phyloP scores from a whole-genome alignment of 30 jellyfish, hydroid and myxozoan species.

The Aurelia coerulea region DNA sequence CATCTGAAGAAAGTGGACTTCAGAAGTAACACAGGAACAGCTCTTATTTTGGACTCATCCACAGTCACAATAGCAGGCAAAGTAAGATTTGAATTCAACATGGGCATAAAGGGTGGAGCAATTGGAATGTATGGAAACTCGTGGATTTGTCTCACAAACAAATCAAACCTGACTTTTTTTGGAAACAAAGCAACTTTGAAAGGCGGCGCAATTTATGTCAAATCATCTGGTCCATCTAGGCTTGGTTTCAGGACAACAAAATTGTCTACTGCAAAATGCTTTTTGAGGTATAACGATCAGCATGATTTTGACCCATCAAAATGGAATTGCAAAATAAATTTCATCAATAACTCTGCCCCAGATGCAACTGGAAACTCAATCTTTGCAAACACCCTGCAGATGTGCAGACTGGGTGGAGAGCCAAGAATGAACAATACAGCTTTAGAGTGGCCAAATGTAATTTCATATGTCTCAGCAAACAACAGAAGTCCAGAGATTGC shows the following conservation, averaged over 20 bases:
- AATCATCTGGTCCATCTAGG: conserved; percentile 68
- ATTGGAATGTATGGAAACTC: conserved; percentile 80
- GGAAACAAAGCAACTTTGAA: conserved; percentile 57
- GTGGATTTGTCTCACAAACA: conserved; percentile 39
- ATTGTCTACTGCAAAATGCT: conserved; percentile 59
- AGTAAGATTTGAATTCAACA: conserved; percentile 39
- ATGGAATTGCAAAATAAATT: conserved; percentile 65
- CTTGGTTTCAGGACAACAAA: conserved; percentile 77
- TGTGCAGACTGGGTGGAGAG: conserved; percentile 70
- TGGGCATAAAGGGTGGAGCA: conserved; percentile 88
- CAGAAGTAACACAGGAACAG: conserved; percentile 54
- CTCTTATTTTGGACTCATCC: conserved; percentile 75
- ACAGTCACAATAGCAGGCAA: conserved; percentile 29
- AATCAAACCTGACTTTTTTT: conserved; percentile 24
- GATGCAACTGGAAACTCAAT: conserved; percentile 79
- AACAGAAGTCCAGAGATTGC: conserved; percentile 67
- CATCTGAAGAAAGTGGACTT: conserved; percentile 16
- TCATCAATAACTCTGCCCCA: conserved; percentile 83
- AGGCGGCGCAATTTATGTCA: conserved; percentile 85
- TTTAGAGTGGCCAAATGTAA: conserved; percentile 66
- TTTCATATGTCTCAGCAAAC: neutral
- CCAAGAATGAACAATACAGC: conserved; percentile 57
- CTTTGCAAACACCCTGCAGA: conserved; percentile 76
- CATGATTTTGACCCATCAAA: conserved; percentile 34
- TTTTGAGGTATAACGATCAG: conserved; percentile 59